Percentiles rank a stretch among this genome's conserved stretches.
phyloP scores from a whole-genome alignment of 1,140 invertebrate species.

The Macrosteles quadrilineatus region DNA sequence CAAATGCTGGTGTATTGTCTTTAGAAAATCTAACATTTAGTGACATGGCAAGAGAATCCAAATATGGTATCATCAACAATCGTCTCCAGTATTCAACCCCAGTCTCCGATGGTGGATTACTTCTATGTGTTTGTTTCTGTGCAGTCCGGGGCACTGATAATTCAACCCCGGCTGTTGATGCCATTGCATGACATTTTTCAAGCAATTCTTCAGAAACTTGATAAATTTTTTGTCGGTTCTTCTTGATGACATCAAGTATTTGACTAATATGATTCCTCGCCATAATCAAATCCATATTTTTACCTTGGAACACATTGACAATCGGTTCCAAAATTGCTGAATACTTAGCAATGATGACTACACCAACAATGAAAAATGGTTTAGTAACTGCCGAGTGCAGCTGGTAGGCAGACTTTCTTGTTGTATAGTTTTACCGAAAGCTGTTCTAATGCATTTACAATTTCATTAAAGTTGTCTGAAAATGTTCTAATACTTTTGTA shows the following conservation, averaged over 20 bases:
- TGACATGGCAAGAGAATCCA: no score
- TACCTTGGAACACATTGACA: slow-evolving; percentile 34
- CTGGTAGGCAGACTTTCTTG: slow-evolving; percentile 37
- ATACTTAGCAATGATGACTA: slow-evolving; percentile 37
- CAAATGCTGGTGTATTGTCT: slow-evolving; percentile 28
- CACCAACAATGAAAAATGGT: slow-evolving; percentile 35
- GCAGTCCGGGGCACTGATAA: slow-evolving; percentile 30
- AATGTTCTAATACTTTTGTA: slow-evolving; percentile 45
- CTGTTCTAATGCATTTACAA: slow-evolving; percentile 36
- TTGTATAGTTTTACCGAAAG: slow-evolving; percentile 36
- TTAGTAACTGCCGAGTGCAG: no score
- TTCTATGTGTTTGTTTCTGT: slow-evolving; percentile 31
- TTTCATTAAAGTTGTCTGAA: slow-evolving; percentile 34
- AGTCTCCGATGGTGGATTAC: slow-evolving; percentile 32
- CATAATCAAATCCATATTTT: slow-evolving; percentile 36
- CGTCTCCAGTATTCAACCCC: slow-evolving; percentile 33
- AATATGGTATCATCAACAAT: slow-evolving; percentile 35
- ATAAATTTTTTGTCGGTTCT: slow-evolving; percentile 24
- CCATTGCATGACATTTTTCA: slow-evolving; percentile 28
- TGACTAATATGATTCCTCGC: slow-evolving; percentile 29
- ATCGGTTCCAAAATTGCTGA: no score
- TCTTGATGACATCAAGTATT: slow-evolving; percentile 31
- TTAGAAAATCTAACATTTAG: no score
- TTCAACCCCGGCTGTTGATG: slow-evolving; percentile 27
- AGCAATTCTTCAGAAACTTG: background rate